Base-by-base conservation (phyloP, 2,888 invertebrate genomes). In the Chironomus riparius region DNA sequence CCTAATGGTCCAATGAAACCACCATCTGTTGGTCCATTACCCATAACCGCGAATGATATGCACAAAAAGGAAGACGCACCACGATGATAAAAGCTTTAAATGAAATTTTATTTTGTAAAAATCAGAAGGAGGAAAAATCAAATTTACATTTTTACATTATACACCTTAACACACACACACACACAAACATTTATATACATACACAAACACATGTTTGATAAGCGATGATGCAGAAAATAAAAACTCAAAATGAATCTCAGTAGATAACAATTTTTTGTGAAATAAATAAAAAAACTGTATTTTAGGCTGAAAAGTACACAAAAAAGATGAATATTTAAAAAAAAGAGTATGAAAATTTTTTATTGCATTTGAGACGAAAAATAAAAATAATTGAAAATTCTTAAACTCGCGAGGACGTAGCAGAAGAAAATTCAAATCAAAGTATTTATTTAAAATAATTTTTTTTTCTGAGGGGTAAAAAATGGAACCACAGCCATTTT, bases 61-160 rank as follows among this genome's bases (percentile, higher is more conserved):
- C 80, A 80, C 78, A 80, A 80, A 79, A 80, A 80, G 76, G 80
- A 81, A 78, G 78, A 78, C 76, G 77, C 79, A 74, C 78, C 79
- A 74, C 80, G 80, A 81, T 81, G 80, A 81, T 80, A 80, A 79
- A 78, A 78, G 78, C 50, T 78, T 78, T 77, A 76, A 76, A 65
- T 65, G 65, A 56, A 18, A 56, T 18, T 56, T 56, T 38, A 38
- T 38, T 38, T 38, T 38, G 56, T 56, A 56, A 15, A 56, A 18
- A 18, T 15, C n/a, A 65, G 21, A 65, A 65, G 22, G 13, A 65
- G 12, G 21, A 65, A 24, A 24, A 62, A 65, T 65, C 22, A 24
- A 18, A 65, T 65, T 65, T 22, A 65, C 22, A 65, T 65, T 65
- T 65, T 24, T 38, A 38, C 38, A 38, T 10, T 50, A 15, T 56